These are phyloP conservation scores for Meloidogyne floridensis DNA, from an alignment of 1,140 invertebrate species.

Conservation along the genomic window DNA sequence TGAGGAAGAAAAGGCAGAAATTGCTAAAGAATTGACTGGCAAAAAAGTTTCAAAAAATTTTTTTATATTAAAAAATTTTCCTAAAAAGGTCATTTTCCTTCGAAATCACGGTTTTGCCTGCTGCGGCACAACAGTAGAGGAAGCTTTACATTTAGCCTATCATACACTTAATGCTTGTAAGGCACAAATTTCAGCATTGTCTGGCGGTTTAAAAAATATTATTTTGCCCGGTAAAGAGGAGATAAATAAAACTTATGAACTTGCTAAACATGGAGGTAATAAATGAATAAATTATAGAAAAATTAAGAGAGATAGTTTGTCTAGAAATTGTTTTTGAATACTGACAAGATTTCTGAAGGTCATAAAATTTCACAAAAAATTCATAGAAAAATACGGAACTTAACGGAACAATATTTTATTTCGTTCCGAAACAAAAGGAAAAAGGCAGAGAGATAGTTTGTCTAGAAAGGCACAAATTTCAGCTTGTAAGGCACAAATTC, in stretches of 20 bases:
- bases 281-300: too few relatives aligned
- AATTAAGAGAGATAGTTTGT: constrained; percentile 61
- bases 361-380: too few relatives aligned
- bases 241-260: constrained; percentile 46
- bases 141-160: constrained; percentile 86
- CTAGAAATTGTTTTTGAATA: too few relatives aligned
- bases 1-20: constrained; percentile 66
- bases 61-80: constrained; percentile 13
- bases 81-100: constrained; percentile 78
- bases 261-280: constrained; percentile 59
- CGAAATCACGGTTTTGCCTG: constrained; percentile 90
- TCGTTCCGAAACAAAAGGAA: too few relatives aligned
- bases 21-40: constrained; percentile 67
- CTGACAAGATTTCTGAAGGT: too few relatives aligned
- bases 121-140: constrained; percentile 92
- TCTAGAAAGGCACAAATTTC: too few relatives aligned
- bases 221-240: constrained; percentile 43
- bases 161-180: constrained; percentile 85
- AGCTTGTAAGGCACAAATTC: too few relatives aligned
- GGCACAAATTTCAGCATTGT: constrained; percentile 70
- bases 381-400: too few relatives aligned
- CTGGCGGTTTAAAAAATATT: constrained; percentile 52
- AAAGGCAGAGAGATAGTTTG: too few relatives aligned
- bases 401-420: too few relatives aligned
- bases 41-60: constrained; percentile 34